phyloP scores from a whole-genome alignment of 1,140 invertebrate species.

The Apolygus lucorum region DNA sequence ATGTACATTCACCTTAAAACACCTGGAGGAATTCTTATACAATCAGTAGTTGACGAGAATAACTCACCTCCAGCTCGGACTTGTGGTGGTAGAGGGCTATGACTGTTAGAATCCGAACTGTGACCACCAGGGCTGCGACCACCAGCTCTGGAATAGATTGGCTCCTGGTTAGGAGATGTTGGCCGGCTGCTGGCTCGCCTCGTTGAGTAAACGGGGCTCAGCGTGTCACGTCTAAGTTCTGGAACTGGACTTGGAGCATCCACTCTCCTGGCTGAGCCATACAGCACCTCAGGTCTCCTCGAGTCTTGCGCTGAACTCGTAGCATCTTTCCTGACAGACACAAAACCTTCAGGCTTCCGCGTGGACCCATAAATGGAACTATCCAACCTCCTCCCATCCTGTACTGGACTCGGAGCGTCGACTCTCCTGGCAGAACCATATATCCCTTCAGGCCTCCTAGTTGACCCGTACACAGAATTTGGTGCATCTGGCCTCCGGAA shows the following conservation, averaged over 20 bases:
- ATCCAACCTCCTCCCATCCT: neutral
- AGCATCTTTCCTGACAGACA: neutral
- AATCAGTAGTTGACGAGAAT: too few relatives aligned
- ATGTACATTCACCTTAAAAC: too few relatives aligned
- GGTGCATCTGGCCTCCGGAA: neutral
- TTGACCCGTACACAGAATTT: neutral
- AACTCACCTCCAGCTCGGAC: too few relatives aligned
- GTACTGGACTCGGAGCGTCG: neutral
- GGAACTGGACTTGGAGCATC: neutral
- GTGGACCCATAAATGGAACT: neutral
- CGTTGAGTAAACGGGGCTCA: neutral
- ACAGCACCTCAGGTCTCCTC: neutral
- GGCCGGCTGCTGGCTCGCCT: neutral
- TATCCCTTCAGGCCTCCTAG: neutral
- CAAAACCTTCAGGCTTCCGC: neutral
- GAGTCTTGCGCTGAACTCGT: neutral
- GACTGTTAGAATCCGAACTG: neutral
- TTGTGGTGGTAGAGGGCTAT: neutral
- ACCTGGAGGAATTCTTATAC: too few relatives aligned
- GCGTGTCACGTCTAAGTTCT: neutral
- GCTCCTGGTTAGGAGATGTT: neutral
- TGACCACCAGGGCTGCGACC: neutral
- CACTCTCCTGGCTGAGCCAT: neutral
- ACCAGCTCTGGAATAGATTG: constrained; percentile 1
- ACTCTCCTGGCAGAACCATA: neutral